A percentile compares a stretch with the other conserved stretches of the same genome.
These are phyloP conservation scores for Arrhamphus sclerolepis DNA, from an alignment of 2,797 vertebrate genomes.

Conservation along the genomic window DNA sequence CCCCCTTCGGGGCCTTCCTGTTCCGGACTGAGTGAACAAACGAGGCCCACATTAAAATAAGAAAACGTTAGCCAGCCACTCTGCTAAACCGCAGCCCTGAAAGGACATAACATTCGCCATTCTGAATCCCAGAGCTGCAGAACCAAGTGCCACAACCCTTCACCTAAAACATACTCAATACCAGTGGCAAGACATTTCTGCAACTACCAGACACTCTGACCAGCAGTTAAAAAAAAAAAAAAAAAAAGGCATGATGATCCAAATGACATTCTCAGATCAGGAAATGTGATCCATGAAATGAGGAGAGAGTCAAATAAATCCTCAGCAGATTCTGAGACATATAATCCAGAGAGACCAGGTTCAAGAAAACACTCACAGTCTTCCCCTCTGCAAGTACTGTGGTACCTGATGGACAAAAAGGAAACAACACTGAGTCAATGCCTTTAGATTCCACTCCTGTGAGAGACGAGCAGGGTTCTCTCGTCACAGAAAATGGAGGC, in stretches of 20 bases:
- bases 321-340: constrained; percentile 66
- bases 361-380: constrained; percentile 65
- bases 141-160: constrained; percentile 36
- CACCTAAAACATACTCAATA: constrained; percentile 23
- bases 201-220: constrained; percentile 48
- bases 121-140: constrained; percentile 46
- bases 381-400: constrained; percentile 55
- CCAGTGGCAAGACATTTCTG: constrained; percentile 49
- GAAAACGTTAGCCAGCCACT: constrained; percentile 63
- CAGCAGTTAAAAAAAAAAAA: constrained; percentile 4
- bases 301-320: constrained; percentile 72
- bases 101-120: constrained; percentile 45
- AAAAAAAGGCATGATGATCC: constrained; percentile 57
- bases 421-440: constrained; percentile 75
- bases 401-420: constrained; percentile 77
- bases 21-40: constrained; percentile 79
- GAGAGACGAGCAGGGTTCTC: constrained; percentile 81
- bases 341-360: constrained; percentile 68
- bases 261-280: constrained; percentile 68
- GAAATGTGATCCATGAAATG: constrained; percentile 73
- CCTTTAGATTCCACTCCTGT: constrained; percentile 79
- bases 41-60: constrained; percentile 78
- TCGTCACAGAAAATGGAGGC: constrained; percentile 85
- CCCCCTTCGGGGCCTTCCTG: constrained; percentile 77
- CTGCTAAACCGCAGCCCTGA: constrained; percentile 62